Base-by-base conservation (phyloP, 2,797 vertebrate species). In the Philypnodon macrostomus region DNA sequence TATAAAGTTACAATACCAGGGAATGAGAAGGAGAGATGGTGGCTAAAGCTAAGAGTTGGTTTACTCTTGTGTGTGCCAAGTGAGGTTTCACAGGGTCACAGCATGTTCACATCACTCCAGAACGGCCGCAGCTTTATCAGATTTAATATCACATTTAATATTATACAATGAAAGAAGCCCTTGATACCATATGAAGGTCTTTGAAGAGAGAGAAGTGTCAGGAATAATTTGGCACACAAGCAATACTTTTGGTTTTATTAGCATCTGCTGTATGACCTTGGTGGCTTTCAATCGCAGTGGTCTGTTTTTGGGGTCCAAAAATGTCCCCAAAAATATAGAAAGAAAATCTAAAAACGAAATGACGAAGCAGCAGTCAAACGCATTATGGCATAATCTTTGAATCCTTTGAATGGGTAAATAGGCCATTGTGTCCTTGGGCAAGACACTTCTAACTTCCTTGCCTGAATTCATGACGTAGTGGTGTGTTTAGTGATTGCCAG, bases 1-100 rank as follows among this genome's bases (percentile, higher is more conserved):
- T 73, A 68, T 88, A 81, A 57, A 46, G 58, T 90, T 87, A 86
- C 84, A 77, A 70, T 38, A 66, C 54, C 36, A 50, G 58, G 53
- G 63, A 75, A 41, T 51, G 59, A 59, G 47, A 61, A 30, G 19
- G 54, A 15, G 37, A 1, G 53, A 29, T 55, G 47, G 55, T 3
- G n/a, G n/a, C 49, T 37, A 47, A 56, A 46, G 30, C 49, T 53
- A 47, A 53, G 57, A 67, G 64, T 47, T 46, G 42, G 61, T 74
- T 78, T 75, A 66, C 70, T n/a, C 65, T 63, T 55, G 39, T 36
- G n/a, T 45, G 54, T 38, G 47, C 44, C 64, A 53, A 53, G 30
- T 23, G 5, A 37, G 60, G 67, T 76, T 75, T 67, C 46, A 58
- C 47, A 46, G 55, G 50, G 63, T 71, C 51, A 63, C 47, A 53